Base-by-base conservation (phyloP, 1,140 invertebrate genomes). In the Halictus rubicundus region DNA sequence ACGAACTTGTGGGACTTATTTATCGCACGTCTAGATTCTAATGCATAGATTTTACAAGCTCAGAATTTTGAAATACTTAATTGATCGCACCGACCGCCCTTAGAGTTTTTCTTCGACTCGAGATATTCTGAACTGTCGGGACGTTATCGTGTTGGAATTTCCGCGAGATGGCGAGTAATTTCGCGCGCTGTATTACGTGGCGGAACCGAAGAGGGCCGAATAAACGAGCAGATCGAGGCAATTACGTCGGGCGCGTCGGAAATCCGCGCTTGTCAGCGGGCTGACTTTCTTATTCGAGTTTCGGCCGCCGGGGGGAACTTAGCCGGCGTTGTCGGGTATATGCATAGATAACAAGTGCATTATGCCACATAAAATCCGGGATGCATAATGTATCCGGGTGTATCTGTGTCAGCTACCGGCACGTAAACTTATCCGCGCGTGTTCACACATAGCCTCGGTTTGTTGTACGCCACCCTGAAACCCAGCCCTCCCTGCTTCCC, bases 321-420 rank as follows among this genome's bases (percentile, higher is more conserved):
- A 61, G 46, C 37, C 49, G 37, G 57, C 27, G 64, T 64, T 61
- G 7, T 19, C 52, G 3, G 21, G 27, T 79, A 74, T 87, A 82
- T 81, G 84, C 81, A 86, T 89, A 88, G 83, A 84, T 89, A 89
- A 89, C 86, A 88, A 90, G 80, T 89, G 88, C 86, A 90, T 90
- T 90, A 89, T 88, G 82, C 86, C 73, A 69, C 82, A 82, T 89
- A 89, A 90, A 90, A 90, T 90, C 82, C 80, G 65, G 69, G 82
- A 88, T 90, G 89, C 89, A 90, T 90, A 90, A 90, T 90, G 86
- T 80, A 90, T 90, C 75, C 59, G 21, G 73, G 81, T 78, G 83
- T 85, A 81, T 89, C 80, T 81, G 80, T 86, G 78, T 68, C 78
- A 84, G 76, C 78, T 74, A 78, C 72, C 32, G 19, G 75, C 78